These are phyloP conservation scores for Allobates femoralis DNA, from an alignment of 2,797 vertebrate genomes.

Conservation along the genomic window DNA sequence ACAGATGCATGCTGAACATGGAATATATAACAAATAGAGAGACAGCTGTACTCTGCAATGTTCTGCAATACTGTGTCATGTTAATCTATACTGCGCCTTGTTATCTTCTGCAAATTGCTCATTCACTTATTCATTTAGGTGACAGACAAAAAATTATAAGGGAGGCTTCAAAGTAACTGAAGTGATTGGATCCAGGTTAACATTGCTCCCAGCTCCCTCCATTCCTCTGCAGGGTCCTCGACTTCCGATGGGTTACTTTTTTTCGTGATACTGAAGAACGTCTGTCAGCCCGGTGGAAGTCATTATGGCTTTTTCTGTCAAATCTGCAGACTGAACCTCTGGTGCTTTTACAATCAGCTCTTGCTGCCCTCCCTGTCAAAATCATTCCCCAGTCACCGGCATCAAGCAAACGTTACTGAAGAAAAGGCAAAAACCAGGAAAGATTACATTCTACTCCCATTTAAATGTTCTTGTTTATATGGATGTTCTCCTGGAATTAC, in stretches of 20 bases:
- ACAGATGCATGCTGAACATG: too few species aligned
- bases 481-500: not conserved
- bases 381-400: constrained; percentile 81
- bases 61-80: not conserved
- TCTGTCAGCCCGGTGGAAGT: constrained; percentile 71
- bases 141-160: not conserved
- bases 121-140: not conserved
- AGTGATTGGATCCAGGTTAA: not conserved
- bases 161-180: constrained; percentile 51
- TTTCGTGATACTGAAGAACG: constrained; percentile 57
- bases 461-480: constrained; percentile 29
- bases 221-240: constrained; percentile 75
- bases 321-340: constrained; percentile 80
- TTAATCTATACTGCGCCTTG: not conserved
- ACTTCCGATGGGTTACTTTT: constrained; percentile 57
- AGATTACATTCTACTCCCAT: not conserved
- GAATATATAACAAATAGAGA: too few species aligned
- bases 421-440: constrained; percentile 78
- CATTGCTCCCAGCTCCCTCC: constrained; percentile 73
- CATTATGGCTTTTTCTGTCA: constrained; percentile 78
- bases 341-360: constrained; percentile 77
- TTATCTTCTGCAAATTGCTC: too few species aligned
- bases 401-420: constrained; percentile 81
- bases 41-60: not conserved
- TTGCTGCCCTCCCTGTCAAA: constrained; percentile 73